phyloP scores from a whole-genome alignment of 2,113 vertebrate species.

The Osmerus eperlanus region DNA sequence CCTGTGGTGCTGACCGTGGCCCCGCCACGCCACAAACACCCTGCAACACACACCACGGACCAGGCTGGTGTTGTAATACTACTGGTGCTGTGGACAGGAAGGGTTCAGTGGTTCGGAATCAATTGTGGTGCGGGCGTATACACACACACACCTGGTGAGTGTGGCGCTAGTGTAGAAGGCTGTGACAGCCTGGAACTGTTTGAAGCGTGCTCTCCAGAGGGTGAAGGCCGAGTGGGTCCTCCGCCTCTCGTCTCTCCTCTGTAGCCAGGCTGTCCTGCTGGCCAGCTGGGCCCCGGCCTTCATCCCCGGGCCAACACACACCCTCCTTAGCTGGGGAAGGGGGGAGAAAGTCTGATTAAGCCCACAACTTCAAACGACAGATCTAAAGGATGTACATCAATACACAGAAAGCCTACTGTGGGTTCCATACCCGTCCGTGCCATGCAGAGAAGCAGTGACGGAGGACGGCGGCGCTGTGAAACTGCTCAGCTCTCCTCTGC shows the following conservation, averaged over 20 bases:
- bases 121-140: too few species aligned
- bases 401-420: too few species aligned
- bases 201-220: slow-evolving; percentile 24
- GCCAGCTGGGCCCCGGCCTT: slow-evolving; percentile 5
- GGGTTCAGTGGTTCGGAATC: too few species aligned
- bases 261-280: slow-evolving; percentile 8
- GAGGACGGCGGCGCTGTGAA: slow-evolving; percentile 13
- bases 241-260: slow-evolving; percentile 24
- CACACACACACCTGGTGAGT: slow-evolving; percentile 13
- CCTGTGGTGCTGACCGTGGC: slow-evolving; percentile 6
- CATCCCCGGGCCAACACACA: background rate
- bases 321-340: slow-evolving; percentile 2
- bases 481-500: background rate
- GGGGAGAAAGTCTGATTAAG: background rate
- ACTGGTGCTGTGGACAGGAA: background rate
- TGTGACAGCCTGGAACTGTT: slow-evolving; percentile 10
- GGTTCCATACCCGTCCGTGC: slow-evolving; percentile 17
- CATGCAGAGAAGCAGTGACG: slow-evolving; percentile 19
- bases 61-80: background rate
- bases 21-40: slow-evolving; percentile 25
- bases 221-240: slow-evolving; percentile 18
- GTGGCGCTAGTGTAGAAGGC: background rate
- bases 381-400: too few species aligned
- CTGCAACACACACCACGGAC: slow-evolving; percentile 14
- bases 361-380: too few species aligned